A percentile compares a stretch with the other conserved stretches of the same genome.
Evolutionary conservation across 2,797 vertebrate species (phyloP).

Genomic region (Tangara arthus): DNA sequence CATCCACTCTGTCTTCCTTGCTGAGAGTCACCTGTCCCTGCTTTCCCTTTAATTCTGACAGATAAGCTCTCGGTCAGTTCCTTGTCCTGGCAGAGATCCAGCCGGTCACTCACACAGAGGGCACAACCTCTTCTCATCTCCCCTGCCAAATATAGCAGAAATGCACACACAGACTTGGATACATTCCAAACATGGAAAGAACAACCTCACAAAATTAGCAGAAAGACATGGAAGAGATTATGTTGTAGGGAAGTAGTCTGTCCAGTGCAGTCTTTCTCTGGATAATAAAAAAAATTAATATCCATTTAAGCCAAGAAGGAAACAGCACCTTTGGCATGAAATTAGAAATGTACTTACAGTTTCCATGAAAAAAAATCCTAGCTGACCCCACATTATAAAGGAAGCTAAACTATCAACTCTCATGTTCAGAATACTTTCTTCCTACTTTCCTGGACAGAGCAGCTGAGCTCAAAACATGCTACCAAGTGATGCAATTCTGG

Average conservation of each 20-base stretch:
- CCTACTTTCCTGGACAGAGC: not conserved
- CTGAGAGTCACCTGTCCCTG: not conserved
- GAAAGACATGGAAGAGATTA: not conserved
- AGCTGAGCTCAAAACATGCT: not conserved
- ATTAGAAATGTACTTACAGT: not conserved
- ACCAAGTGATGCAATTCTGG: not conserved
- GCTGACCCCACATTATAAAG: not conserved
- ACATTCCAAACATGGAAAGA: not conserved
- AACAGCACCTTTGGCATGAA: not conserved
- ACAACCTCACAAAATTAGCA: not conserved
- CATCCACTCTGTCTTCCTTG: not conserved
- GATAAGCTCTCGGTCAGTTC: not conserved
- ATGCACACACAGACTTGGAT: not conserved
- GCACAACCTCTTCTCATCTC: not conserved
- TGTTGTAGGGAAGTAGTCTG: not conserved
- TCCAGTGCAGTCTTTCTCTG: not conserved
- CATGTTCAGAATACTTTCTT: not conserved
- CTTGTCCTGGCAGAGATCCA: not conserved
- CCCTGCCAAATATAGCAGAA: not conserved
- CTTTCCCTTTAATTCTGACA: not conserved
- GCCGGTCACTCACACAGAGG: not conserved
- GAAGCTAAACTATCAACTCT: not conserved
- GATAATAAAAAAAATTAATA: not conserved
- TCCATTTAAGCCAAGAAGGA: not conserved
- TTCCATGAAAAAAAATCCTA: not conserved